Conservation (phyloP, 2,113 vertebrate species). For the Drymodes brunneopygia region DNA sequence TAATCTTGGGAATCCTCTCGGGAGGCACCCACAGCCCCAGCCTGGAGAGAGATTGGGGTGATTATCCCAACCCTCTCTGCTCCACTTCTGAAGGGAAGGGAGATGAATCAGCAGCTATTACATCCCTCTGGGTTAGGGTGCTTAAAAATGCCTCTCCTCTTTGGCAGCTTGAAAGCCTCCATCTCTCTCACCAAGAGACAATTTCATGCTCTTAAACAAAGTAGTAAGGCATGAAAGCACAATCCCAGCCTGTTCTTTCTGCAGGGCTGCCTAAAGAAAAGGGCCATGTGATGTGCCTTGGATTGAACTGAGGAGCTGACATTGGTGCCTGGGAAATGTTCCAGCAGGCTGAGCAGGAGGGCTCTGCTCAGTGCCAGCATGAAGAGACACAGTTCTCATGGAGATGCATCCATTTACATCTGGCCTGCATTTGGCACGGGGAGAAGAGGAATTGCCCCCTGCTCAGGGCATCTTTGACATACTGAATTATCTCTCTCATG, state of each 20-base stretch:
- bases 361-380: not conserved
- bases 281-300: not conserved
- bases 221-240: constrained; percentile 50
- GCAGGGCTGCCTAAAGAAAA: constrained; percentile 20
- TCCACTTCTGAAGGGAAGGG: not conserved
- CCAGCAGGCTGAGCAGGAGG: constrained; percentile 23
- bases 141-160: not conserved
- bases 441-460: constrained; percentile 53
- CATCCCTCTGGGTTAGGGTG: constrained; percentile 9
- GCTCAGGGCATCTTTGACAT: constrained; percentile 38
- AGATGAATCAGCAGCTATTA: constrained; percentile 35
- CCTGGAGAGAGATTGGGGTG: constrained; percentile 19
- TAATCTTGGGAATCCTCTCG: not conserved
- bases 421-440: constrained; percentile 17
- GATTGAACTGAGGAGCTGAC: constrained; percentile 17
- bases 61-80: constrained; percentile 36
- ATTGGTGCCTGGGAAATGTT: constrained; percentile 34
- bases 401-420: constrained; percentile 52
- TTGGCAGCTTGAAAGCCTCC: constrained; percentile 25
- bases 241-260: not conserved
- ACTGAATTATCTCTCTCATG: constrained; percentile 32
- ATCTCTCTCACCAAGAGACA: constrained; percentile 7
- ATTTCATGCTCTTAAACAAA: constrained; percentile 61
- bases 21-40: not conserved
- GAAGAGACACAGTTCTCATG: constrained; percentile 2